These are phyloP conservation scores for Cyrtonyx montezumae DNA, from an alignment of 2,113 vertebrate genomes.

Conservation along the genomic window DNA sequence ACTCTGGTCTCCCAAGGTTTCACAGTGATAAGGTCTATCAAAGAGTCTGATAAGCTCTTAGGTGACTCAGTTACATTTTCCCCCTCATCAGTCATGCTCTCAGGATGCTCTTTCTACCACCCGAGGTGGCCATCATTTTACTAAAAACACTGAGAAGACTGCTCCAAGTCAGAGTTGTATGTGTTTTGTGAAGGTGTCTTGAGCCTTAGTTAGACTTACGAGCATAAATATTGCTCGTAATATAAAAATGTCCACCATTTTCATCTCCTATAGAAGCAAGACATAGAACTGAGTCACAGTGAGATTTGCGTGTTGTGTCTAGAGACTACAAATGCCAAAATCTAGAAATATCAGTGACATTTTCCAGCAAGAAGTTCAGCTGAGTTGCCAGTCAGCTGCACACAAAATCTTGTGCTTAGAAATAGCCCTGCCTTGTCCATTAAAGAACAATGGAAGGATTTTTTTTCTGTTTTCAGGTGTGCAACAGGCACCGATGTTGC, in stretches of 20 bases:
- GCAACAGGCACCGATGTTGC: neutral
- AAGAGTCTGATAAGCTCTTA: too few species aligned
- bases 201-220: neutral
- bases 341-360: neutral
- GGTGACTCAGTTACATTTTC: too few species aligned
- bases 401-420: neutral
- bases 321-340: neutral
- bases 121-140: neutral
- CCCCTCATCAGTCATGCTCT: neutral
- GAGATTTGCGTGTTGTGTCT: neutral
- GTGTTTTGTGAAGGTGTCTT: neutral
- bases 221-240: neutral
- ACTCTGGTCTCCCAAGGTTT: too few species aligned
- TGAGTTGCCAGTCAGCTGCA: neutral
- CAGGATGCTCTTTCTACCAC: neutral
- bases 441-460: neutral
- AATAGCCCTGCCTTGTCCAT: neutral
- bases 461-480: neutral
- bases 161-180: neutral
- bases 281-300: constrained; percentile 12
- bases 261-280: neutral
- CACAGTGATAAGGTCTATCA: too few species aligned
- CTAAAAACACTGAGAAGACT: neutral
- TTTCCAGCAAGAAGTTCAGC: neutral
- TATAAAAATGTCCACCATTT: neutral